Evolutionary conservation across 2,797 vertebrate species (phyloP).

Genomic region (Takifugu rubripes): DNA sequence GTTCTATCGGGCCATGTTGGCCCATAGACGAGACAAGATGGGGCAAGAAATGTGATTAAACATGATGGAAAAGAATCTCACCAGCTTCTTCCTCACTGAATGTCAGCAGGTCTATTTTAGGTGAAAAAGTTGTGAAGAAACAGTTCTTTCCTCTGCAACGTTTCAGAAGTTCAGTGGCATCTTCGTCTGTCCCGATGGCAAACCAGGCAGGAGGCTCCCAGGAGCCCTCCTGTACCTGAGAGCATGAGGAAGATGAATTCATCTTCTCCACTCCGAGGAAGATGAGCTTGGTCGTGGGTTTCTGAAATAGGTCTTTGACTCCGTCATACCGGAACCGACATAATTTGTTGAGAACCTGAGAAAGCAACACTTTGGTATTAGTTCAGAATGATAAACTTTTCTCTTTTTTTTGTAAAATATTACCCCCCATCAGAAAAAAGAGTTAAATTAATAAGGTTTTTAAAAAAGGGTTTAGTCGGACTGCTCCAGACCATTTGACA

Average conservation of each 20-base stretch:
- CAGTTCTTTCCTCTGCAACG: slow-evolving; percentile 65
- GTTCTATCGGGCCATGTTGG: no score
- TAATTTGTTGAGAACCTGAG: slow-evolving; percentile 71
- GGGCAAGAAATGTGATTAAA: not conserved
- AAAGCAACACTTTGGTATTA: not conserved
- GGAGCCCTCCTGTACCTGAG: not conserved
- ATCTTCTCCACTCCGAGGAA: slow-evolving; percentile 88
- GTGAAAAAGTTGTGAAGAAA: slow-evolving; percentile 77
- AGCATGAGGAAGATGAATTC: slow-evolving; percentile 4
- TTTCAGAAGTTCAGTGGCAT: slow-evolving; percentile 73
- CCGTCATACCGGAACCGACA: slow-evolving; percentile 73
- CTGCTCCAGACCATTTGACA: no score
- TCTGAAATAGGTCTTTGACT: slow-evolving; percentile 73
- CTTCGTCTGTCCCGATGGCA: slow-evolving; percentile 76
- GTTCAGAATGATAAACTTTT: no score
- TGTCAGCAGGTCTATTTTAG: slow-evolving; percentile 82
- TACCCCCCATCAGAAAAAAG: no score
- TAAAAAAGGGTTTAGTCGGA: no score
- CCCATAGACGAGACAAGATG: no score
- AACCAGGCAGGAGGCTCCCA: slow-evolving; percentile 85
- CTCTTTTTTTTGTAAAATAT: no score
- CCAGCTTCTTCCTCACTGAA: slow-evolving; percentile 88
- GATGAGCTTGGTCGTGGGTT: slow-evolving; percentile 72
- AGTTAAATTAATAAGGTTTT: no score
- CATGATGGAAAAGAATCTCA: slow-evolving; percentile 32